Evolutionary conservation across 2,113 vertebrate genomes (phyloP).

Genomic region (Coracopsis vasa): DNA sequence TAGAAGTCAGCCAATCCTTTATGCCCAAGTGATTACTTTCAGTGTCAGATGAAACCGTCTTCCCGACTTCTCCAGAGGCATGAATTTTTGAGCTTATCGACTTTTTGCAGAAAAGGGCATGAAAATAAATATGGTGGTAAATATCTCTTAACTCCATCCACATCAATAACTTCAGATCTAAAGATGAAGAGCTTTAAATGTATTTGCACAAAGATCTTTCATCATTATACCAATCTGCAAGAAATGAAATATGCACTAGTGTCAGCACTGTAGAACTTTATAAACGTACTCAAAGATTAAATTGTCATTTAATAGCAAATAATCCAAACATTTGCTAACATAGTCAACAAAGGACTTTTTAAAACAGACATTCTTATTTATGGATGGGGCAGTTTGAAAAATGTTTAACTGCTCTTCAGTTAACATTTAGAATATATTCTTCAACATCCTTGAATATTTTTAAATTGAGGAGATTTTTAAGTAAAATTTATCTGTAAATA

Average conservation of each 20-base stretch:
- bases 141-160: neutral
- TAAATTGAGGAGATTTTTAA: neutral
- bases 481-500: neutral
- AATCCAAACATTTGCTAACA: conserved; percentile 6
- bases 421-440: conserved; percentile 9
- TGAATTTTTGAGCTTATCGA: neutral
- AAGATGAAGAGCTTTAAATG: neutral
- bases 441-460: neutral
- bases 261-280: neutral
- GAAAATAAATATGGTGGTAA: neutral
- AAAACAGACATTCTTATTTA: conserved; percentile 26
- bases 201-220: conserved; percentile 4
- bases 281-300: neutral
- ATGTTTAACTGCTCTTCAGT: neutral
- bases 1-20: neutral
- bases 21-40: neutral
- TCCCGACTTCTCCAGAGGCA: neutral
- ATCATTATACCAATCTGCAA: neutral
- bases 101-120: neutral
- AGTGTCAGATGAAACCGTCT: neutral
- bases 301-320: neutral
- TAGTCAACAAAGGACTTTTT: neutral
- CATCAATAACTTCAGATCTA: neutral
- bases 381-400: conserved; percentile 9
- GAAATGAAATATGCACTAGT: neutral